Conservation (phyloP, 2,888 invertebrate species). For the Philereme transversata region DNA sequence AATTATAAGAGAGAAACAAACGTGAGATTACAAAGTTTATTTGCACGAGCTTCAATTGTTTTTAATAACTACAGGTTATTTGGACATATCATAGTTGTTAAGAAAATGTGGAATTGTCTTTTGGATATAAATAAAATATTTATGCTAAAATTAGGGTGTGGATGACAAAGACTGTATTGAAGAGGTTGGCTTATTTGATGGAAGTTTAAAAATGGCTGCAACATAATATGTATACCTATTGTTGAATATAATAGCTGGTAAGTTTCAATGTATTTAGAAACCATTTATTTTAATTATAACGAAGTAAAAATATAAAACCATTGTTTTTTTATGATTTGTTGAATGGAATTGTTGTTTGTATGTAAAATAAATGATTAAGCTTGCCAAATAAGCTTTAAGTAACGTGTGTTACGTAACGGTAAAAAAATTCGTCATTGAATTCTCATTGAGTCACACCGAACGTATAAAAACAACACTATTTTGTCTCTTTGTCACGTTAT, state of each 20-base stretch:
- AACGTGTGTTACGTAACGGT: neutral
- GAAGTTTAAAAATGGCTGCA: neutral
- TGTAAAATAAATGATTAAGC: neutral
- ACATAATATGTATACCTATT: neutral
- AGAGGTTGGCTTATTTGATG: constrained; percentile 24
- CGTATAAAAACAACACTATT: too few species aligned
- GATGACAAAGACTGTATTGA: constrained; percentile 37
- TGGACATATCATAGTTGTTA: constrained; percentile 57
- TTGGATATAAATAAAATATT: constrained; percentile 7
- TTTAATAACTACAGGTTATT: constrained; percentile 43
- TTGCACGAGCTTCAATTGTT: constrained; percentile 24
- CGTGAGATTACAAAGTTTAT: constrained; percentile 16
- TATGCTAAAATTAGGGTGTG: constrained; percentile 1
- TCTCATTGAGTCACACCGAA: too few species aligned
- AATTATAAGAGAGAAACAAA: constrained; percentile 15
- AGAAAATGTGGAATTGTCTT: constrained; percentile 25
- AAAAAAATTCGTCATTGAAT: neutral
- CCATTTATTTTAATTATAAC: neutral
- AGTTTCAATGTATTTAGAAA: neutral
- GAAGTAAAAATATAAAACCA: neutral
- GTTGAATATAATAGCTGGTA: neutral
- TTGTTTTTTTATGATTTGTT: neutral
- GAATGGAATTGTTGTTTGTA: neutral
- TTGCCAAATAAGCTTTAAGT: neutral
- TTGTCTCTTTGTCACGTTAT: too few species aligned